These are phyloP conservation scores for Myrmecophaga tridactyla DNA, from an alignment of 2,113 vertebrate genomes.

Conservation along the genomic window DNA sequence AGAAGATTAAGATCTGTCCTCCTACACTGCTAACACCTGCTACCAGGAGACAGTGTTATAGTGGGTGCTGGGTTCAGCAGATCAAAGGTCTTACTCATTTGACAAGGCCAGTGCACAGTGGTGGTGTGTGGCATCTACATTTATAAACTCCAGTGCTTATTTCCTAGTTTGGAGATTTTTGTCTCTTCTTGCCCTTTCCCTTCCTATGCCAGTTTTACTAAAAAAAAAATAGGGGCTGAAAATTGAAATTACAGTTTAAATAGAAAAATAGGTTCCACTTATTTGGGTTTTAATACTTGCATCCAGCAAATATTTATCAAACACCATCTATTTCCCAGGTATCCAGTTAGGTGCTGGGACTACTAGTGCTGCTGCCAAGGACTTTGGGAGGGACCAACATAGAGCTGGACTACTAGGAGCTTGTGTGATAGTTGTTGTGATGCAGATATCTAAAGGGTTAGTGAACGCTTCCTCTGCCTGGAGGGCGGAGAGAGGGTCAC, in stretches of 20 bases:
- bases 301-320: background rate
- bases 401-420: background rate
- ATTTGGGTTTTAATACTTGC: background rate
- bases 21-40: background rate
- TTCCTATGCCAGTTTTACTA: background rate
- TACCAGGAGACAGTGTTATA: background rate
- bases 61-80: background rate
- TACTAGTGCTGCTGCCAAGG: background rate
- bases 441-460: conserved; percentile 8
- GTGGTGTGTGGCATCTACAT: background rate
- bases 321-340: background rate
- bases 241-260: conserved; percentile 15
- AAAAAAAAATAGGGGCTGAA: too few species aligned
- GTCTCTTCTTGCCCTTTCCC: background rate
- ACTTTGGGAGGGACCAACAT: background rate
- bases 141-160: background rate
- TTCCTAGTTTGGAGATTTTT: background rate
- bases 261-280: background rate
- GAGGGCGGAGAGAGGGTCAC: background rate
- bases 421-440: background rate
- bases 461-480: background rate
- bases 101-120: background rate
- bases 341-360: background rate
- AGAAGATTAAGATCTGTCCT: background rate
- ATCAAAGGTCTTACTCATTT: background rate